Base-by-base conservation (phyloP, 2,797 vertebrate species). In the Coracias cyanogaster region DNA sequence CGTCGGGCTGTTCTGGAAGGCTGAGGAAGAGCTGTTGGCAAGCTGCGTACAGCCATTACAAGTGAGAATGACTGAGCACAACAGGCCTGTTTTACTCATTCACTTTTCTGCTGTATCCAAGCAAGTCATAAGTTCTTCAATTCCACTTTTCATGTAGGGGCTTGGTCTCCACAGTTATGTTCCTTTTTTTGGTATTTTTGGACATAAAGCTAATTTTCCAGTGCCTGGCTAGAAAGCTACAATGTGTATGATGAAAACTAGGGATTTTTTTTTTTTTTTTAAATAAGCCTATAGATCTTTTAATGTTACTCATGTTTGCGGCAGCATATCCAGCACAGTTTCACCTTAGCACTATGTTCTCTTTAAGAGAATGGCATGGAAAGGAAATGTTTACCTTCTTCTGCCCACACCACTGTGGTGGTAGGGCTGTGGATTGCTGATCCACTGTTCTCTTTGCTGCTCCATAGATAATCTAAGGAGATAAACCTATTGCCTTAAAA, bases 11-110 rank as follows among this genome's bases (percentile, higher is more conserved):
- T 92, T 95, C 88, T 90, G 6, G 0, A 6, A 58, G 86, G 86
- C 78, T 82, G 77, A 89, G 93, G 91, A 95, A 84, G 71, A 92
- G 78, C 93, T 94, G 64, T 83, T 96, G 95, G 96, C 94, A 94
- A 45, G 82, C 89, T 70, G 70, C 5, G 1, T 17, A n/a, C 86
- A 94, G 76, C 94, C 91, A 77, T 93, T 93, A 61, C 85, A 78
- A 94, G 87, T 83, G 88, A 93, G 93, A 94, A 93, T 89, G 94
- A 91, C 86, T 62, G 96, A 95, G 91, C 94, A 94, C 88, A 96
- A 93, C 66, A 70, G 52, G 55, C 83, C 94, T 95, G 96, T 61
- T 94, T 83, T 93, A 88, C 82, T 95, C 96, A 94, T 95, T 96
- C 96, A 93, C 82, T 94, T 88, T 82, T 88, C 91, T 93, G 85